Percentiles rank a stretch among this genome's conserved stretches.
Evolutionary conservation across 2,888 invertebrate genomes (phyloP).

Genomic region (Tromatobia lineatoria): DNA sequence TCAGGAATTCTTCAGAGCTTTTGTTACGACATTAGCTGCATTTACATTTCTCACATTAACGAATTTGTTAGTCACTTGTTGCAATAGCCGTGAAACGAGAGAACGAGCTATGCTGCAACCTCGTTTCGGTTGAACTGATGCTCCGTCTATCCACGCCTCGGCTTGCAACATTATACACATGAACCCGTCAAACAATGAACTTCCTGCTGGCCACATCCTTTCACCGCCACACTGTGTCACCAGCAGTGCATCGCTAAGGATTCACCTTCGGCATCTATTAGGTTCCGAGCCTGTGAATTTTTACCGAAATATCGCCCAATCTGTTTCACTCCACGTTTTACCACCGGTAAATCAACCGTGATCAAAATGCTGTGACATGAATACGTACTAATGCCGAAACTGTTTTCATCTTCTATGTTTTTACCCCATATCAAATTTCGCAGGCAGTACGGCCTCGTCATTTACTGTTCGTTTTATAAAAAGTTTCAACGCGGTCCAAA

Average conservation of each 20-base stretch:
- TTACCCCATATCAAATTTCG: too few relatives aligned
- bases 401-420: too few relatives aligned
- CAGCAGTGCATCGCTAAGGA: constrained; percentile 77
- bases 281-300: constrained; percentile 37
- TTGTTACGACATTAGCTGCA: too few relatives aligned
- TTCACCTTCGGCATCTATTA: constrained; percentile 73
- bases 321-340: not conserved
- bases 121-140: constrained; percentile 60
- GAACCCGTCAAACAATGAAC: constrained; percentile 79
- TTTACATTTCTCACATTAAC: not conserved
- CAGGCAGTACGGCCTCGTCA: too few relatives aligned
- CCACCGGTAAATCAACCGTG: too few relatives aligned
- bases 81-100: not conserved
- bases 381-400: too few relatives aligned
- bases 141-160: constrained; percentile 59
- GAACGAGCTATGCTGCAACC: constrained; percentile 24
- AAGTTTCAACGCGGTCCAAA: too few relatives aligned
- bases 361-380: too few relatives aligned
- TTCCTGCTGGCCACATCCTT: constrained; percentile 83
- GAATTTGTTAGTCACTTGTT: not conserved
- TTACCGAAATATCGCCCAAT: not conserved
- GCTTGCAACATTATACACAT: constrained; percentile 77
- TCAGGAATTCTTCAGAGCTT: too few relatives aligned
- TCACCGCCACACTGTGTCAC: constrained; percentile 72
- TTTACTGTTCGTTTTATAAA: too few relatives aligned